Percentiles rank a stretch among this genome's conserved stretches.
phyloP scores from a whole-genome alignment of 1,140 invertebrate genomes.

The Thaumatotibia leucotreta region DNA sequence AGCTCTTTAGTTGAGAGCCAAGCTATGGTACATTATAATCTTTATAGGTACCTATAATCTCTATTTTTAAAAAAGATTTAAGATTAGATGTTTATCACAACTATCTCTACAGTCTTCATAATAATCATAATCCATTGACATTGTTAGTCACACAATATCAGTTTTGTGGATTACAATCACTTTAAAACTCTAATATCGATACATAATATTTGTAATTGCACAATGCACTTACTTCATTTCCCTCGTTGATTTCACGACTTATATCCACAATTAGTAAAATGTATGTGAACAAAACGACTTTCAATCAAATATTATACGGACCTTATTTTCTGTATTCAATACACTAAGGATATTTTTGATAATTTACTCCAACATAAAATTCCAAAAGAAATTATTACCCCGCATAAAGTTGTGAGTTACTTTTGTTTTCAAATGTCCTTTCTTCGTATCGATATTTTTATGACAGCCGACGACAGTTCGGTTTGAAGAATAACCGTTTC shows the following conservation, averaged over 20 bases:
- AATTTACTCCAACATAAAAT: not conserved
- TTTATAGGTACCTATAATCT: no score
- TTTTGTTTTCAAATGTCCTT: conserved; percentile 44
- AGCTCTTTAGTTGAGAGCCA: no score
- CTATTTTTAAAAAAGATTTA: no score
- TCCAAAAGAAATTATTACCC: conserved; percentile 40
- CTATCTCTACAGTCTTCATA: no score
- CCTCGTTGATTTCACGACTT: not conserved
- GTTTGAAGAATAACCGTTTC: conserved; percentile 31
- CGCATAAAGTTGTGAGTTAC: conserved; percentile 44
- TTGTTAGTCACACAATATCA: no score
- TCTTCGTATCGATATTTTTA: conserved; percentile 34
- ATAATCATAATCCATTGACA: no score
- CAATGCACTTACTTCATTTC: not conserved
- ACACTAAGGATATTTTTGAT: not conserved
- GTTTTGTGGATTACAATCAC: not conserved
- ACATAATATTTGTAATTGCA: not conserved
- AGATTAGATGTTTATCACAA: no score
- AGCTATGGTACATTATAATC: no score
- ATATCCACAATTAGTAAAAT: not conserved
- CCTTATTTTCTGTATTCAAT: not conserved
- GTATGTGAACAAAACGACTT: not conserved
- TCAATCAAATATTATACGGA: not conserved
- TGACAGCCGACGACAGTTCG: conserved; percentile 41
- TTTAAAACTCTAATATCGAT: not conserved